Conservation (phyloP, 2,888 invertebrate species). For the Exephanes ischioxanthus region DNA sequence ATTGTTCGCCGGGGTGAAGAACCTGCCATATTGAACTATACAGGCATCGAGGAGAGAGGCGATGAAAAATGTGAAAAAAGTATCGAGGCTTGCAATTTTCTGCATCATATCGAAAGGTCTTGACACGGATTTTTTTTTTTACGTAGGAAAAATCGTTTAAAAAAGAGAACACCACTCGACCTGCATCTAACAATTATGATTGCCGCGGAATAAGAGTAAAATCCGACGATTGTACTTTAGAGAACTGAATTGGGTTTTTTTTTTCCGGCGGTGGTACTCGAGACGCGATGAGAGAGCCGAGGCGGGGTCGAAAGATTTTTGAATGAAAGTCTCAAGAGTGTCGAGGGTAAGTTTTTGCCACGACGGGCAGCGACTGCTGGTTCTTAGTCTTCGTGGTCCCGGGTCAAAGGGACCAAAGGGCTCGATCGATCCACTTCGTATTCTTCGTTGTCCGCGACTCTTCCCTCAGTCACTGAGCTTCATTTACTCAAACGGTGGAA, state of each 20-base stretch:
- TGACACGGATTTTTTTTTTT: background rate
- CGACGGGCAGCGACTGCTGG: slow-evolving; percentile 17
- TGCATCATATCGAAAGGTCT: background rate
- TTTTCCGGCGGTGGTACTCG: slow-evolving; percentile 19
- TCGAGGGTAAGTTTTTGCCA: slow-evolving; percentile 31
- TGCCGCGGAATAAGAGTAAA: slow-evolving; percentile 10
- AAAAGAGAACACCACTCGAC: background rate
- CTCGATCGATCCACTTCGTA: slow-evolving; percentile 60
- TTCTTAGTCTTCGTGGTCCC: slow-evolving; percentile 48
- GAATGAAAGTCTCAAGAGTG: slow-evolving; percentile 44
- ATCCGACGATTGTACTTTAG: slow-evolving; percentile 21
- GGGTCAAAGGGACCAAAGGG: slow-evolving; percentile 66
- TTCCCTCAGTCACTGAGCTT: slow-evolving; percentile 51
- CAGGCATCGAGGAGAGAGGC: too few relatives aligned
- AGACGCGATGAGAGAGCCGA: slow-evolving; percentile 20
- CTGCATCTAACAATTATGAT: slow-evolving; percentile 5
- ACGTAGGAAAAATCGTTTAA: background rate
- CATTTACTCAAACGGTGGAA: slow-evolving; percentile 54
- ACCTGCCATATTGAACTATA: background rate
- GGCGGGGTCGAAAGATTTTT: slow-evolving; percentile 16
- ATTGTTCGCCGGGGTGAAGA: slow-evolving; percentile 1
- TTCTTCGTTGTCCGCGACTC: slow-evolving; percentile 28
- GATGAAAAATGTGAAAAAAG: background rate
- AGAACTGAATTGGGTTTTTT: slow-evolving; percentile 37
- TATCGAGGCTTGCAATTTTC: background rate